phyloP scores from a whole-genome alignment of 2,888 invertebrate genomes.

The Cephus rjabovi region DNA sequence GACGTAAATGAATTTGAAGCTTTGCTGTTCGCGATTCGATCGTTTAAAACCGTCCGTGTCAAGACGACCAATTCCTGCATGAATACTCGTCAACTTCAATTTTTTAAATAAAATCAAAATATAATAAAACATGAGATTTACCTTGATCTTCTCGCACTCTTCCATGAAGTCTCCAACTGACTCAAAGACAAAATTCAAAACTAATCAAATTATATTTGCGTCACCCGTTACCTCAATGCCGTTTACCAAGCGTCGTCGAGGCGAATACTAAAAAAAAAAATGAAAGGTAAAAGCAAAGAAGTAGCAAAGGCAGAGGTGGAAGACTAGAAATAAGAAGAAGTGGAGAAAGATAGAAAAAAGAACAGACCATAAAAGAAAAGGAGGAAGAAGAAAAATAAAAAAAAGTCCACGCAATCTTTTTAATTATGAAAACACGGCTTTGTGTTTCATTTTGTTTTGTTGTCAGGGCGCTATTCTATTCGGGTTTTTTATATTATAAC shows the following conservation, averaged over 20 bases:
- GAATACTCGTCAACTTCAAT: neutral
- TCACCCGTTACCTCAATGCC: neutral
- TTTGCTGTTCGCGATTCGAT: neutral
- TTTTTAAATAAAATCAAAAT: neutral
- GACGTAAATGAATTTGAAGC: slow-evolving; percentile 10
- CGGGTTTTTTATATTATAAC: slow-evolving; percentile 44
- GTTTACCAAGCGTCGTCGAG: neutral
- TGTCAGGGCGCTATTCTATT: slow-evolving; percentile 25
- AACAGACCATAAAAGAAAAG: neutral
- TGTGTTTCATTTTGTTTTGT: slow-evolving; percentile 26
- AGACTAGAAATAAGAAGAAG: neutral
- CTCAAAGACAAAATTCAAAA: neutral
- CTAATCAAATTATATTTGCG: neutral
- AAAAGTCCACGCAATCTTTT: slow-evolving; percentile 44
- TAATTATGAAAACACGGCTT: slow-evolving; percentile 43
- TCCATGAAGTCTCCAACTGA: neutral
- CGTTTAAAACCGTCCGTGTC: neutral
- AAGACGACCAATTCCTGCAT: neutral
- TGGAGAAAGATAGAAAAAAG: slow-evolving; percentile 2
- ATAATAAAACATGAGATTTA: neutral
- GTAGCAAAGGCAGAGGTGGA: neutral
- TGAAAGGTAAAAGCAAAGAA: neutral
- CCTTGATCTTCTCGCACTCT: neutral
- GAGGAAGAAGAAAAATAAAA: slow-evolving; percentile 15
- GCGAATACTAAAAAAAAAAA: neutral